A percentile compares a stretch with the other conserved stretches of the same genome.
phyloP scores from a whole-genome alignment of 2,888 invertebrate species.

The Drosophila longiperda region DNA sequence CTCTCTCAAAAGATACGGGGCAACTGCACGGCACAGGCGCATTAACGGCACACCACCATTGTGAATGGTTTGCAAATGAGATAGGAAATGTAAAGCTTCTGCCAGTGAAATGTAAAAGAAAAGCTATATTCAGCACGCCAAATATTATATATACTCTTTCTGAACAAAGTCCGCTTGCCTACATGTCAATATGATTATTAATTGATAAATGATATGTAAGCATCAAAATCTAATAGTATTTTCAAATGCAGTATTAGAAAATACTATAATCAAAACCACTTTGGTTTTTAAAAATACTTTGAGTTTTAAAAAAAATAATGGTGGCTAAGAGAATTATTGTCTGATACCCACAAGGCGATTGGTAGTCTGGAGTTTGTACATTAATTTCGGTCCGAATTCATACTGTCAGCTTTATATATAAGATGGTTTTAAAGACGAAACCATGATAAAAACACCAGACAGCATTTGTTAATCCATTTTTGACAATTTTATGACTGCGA shows the following conservation, averaged over 20 bases:
- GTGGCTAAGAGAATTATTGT: not conserved
- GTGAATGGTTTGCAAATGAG: slow-evolving; percentile 39
- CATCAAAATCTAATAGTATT: not conserved
- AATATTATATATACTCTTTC: not conserved
- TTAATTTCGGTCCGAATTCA: not conserved
- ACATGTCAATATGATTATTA: not conserved
- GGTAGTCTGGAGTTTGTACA: no score
- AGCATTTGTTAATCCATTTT: not conserved
- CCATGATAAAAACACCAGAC: not conserved
- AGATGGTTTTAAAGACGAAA: not conserved
- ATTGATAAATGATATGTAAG: not conserved
- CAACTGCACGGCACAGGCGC: slow-evolving; percentile 68
- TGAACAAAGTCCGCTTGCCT: not conserved
- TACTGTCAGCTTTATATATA: no score
- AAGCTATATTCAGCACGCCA: not conserved
- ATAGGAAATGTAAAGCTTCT: slow-evolving; percentile 42
- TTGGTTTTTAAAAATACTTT: not conserved
- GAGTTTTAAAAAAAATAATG: not conserved
- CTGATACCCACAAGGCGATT: not conserved
- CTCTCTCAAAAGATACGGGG: slow-evolving; percentile 25
- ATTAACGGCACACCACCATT: slow-evolving; percentile 1
- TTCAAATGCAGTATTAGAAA: not conserved
- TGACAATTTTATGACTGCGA: not conserved
- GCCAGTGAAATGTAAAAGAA: not conserved
- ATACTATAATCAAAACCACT: not conserved